phyloP scores from a whole-genome alignment of 2,113 vertebrate species.

The Paradisaea rubra region DNA sequence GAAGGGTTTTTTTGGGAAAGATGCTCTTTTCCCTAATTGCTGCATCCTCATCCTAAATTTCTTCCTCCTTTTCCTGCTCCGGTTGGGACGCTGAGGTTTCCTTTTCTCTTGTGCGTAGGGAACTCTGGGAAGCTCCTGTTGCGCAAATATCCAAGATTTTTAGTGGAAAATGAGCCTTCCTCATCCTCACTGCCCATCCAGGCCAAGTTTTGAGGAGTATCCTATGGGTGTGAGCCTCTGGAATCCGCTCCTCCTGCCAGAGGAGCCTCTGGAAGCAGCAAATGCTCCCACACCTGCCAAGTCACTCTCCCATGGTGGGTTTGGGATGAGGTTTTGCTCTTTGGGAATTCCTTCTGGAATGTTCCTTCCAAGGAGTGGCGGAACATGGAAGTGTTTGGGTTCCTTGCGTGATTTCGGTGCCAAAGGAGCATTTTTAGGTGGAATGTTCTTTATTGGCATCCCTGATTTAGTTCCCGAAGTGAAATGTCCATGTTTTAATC shows the following conservation, averaged over 20 bases:
- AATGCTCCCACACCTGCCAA: neutral
- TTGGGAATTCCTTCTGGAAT: neutral
- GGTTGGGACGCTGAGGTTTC: rapidly evolving
- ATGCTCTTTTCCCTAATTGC: rapidly evolving
- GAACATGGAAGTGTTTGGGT: rapidly evolving
- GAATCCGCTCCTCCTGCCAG: neutral
- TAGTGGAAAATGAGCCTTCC: neutral
- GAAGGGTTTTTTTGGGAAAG: neutral
- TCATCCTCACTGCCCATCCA: neutral
- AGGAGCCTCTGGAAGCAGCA: neutral
- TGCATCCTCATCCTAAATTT: neutral
- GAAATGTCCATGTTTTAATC: neutral
- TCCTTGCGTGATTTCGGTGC: rapidly evolving
- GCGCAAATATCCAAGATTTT: neutral
- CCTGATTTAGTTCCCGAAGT: rapidly evolving
- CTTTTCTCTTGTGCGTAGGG: rapidly evolving
- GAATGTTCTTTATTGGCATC: rapidly evolving
- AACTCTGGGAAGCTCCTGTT: neutral
- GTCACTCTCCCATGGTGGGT: neutral
- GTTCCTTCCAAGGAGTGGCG: neutral
- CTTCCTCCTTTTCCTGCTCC: neutral
- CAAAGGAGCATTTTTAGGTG: rapidly evolving
- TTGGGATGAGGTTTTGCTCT: neutral
- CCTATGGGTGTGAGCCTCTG: neutral
- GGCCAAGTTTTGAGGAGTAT: neutral